phyloP scores from a whole-genome alignment of 2,797 vertebrate genomes.

The Kryptopterus vitreolus region DNA sequence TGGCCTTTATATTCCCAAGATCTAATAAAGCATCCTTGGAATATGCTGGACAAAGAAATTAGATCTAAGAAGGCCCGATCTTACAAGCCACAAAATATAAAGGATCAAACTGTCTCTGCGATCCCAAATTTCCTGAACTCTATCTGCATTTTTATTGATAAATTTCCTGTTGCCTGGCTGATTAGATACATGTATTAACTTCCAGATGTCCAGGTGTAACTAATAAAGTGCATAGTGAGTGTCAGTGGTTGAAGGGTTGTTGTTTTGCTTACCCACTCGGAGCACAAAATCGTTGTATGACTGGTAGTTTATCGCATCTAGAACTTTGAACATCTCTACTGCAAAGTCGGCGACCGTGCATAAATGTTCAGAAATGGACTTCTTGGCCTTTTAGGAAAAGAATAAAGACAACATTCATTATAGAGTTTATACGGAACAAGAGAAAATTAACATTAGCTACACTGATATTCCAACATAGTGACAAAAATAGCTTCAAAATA shows the following conservation, averaged over 20 bases:
- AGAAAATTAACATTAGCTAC: background rate
- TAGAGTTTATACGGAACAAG: too few relatives aligned
- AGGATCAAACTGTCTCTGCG: too few relatives aligned
- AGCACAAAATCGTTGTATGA: slow-evolving; percentile 98
- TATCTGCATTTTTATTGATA: too few relatives aligned
- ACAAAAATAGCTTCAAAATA: too few relatives aligned
- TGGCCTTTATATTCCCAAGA: too few relatives aligned
- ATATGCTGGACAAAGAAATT: too few relatives aligned
- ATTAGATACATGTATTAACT: too few relatives aligned
- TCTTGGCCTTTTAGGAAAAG: slow-evolving; percentile 78
- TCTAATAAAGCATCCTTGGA: too few relatives aligned
- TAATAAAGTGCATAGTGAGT: background rate
- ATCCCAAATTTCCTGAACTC: too few relatives aligned
- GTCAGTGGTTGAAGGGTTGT: background rate
- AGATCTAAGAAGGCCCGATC: too few relatives aligned
- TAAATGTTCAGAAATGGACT: slow-evolving; percentile 88
- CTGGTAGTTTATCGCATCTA: slow-evolving; percentile 99
- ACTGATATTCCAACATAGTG: background rate
- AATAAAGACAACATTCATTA: background rate
- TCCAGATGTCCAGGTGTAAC: background rate
- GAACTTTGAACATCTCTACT: slow-evolving; percentile 96
- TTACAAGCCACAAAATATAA: too few relatives aligned
- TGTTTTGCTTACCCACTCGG: slow-evolving; percentile 86
- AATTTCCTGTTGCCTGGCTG: too few relatives aligned
- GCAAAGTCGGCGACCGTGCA: slow-evolving; percentile 93